A percentile compares a stretch with the other conserved stretches of the same genome.
Evolutionary conservation across 1,140 invertebrate genomes (phyloP).

Genomic region (Halictus rubicundus): DNA sequence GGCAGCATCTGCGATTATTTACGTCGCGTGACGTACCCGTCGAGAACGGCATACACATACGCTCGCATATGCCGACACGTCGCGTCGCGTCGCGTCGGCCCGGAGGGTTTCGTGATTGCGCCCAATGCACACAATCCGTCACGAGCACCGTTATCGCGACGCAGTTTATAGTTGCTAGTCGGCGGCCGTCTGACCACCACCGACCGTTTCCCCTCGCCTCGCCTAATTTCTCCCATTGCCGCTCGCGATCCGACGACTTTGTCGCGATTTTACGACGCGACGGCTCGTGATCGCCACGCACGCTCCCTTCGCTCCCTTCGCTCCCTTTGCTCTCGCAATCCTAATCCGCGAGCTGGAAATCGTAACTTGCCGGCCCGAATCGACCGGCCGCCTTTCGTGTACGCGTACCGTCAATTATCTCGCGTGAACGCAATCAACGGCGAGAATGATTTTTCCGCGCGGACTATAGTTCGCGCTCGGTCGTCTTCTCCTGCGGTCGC

Average conservation of each 20-base stretch:
- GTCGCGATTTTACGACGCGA: not conserved
- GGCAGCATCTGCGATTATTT: conserved; percentile 48
- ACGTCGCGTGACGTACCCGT: conserved; percentile 53
- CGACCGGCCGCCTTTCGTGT: too few species aligned
- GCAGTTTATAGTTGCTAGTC: conserved; percentile 31
- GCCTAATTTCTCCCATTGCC: conserved; percentile 22
- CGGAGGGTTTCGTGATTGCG: conserved; percentile 9
- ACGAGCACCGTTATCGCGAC: conserved; percentile 23
- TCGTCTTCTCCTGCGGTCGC: too few species aligned
- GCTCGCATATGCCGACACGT: not conserved
- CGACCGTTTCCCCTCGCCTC: conserved; percentile 1
- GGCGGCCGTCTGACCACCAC: conserved; percentile 22
- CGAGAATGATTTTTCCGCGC: too few species aligned
- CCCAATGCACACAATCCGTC: conserved; percentile 43
- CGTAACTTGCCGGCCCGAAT: too few species aligned
- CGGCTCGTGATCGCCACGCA: too few species aligned
- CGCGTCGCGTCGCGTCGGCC: not conserved
- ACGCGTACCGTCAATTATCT: too few species aligned
- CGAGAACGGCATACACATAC: not conserved
- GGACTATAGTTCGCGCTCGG: too few species aligned
- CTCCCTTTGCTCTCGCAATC: too few species aligned
- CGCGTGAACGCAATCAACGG: too few species aligned
- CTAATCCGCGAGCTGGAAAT: too few species aligned
- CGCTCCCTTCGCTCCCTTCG: too few species aligned
- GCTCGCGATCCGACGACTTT: not conserved